phyloP scores from a whole-genome alignment of 1,140 invertebrate genomes.

The Sinella curviseta region DNA sequence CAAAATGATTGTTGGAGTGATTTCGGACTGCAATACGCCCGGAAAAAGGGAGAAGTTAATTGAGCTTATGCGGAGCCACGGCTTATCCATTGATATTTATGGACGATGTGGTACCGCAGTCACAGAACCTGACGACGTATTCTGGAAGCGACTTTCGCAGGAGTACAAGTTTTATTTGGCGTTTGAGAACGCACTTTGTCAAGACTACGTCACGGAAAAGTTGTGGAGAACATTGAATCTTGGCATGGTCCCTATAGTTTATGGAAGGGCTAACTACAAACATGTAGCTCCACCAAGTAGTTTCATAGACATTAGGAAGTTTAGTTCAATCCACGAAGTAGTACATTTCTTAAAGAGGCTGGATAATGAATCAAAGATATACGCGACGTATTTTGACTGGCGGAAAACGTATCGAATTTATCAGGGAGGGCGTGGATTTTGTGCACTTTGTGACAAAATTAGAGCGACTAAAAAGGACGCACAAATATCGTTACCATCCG shows the following conservation, averaged over 20 bases:
- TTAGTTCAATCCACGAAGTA: conserved; percentile 50
- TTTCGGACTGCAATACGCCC: background rate
- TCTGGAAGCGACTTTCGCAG: conserved; percentile 31
- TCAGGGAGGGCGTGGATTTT: background rate
- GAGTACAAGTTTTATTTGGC: conserved; percentile 35
- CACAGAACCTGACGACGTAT: background rate
- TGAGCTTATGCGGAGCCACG: background rate
- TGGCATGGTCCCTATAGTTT: conserved; percentile 46
- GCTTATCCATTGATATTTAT: background rate
- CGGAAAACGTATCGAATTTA: conserved; percentile 42
- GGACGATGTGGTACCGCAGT: background rate
- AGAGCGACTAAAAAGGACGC: background rate
- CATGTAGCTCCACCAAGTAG: conserved; percentile 53
- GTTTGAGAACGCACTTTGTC: conserved; percentile 13
- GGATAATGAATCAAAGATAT: conserved; percentile 47
- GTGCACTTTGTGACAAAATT: background rate
- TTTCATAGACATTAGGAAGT: conserved; percentile 54
- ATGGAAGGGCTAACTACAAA: conserved; percentile 53
- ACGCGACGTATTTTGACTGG: conserved; percentile 51
- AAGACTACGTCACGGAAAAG: conserved; percentile 20
- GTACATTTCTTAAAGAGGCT: conserved; percentile 51
- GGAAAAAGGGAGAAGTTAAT: background rate
- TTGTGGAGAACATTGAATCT: conserved; percentile 40
- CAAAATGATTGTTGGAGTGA: background rate
- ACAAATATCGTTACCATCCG: background rate